A percentile compares a stretch with the other conserved stretches of the same genome.
These are phyloP conservation scores for Sander lucioperca DNA, from an alignment of 2,113 vertebrate genomes.

Conservation along the genomic window DNA sequence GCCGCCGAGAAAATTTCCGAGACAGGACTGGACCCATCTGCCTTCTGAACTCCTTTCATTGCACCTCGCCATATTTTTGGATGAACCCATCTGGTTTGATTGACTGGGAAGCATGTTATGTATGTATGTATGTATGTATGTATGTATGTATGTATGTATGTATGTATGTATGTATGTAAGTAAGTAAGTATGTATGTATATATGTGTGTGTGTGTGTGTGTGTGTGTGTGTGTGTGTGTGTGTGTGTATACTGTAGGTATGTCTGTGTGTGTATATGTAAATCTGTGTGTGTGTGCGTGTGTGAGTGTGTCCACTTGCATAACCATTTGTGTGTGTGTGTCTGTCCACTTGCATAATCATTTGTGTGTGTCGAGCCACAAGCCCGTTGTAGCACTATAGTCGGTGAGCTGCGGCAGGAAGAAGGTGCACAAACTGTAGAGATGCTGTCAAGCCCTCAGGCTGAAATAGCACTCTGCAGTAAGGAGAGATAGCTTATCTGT, in stretches of 20 bases:
- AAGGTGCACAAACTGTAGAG: conserved; percentile 43
- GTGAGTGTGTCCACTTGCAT: no score
- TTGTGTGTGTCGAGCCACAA: conserved; percentile 20
- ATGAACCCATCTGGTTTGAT: conserved; percentile 12
- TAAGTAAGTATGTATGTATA: no score
- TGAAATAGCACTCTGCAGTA: conserved; percentile 38
- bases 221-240: no score
- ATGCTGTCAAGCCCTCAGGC: conserved; percentile 56
- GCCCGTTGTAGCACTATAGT: conserved; percentile 54
- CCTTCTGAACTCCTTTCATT: not conserved
- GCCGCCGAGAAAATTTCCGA: not conserved
- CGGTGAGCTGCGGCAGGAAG: conserved; percentile 51
- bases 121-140: not conserved
- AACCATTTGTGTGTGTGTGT: no score
- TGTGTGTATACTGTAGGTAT: no score
- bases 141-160: no score
- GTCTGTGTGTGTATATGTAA: no score
- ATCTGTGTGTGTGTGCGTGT: no score
- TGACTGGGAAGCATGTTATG: not conserved
- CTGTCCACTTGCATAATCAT: no score
- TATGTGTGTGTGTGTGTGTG: no score
- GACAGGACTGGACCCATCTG: not conserved
- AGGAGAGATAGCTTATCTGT: conserved; percentile 50
- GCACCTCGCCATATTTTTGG: conserved; percentile 33
- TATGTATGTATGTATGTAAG: no score